Evolutionary conservation across 2,888 invertebrate species (phyloP), one percentile per base, ranked within the genome.

Genomic region (Chironomus riparius): DNA sequence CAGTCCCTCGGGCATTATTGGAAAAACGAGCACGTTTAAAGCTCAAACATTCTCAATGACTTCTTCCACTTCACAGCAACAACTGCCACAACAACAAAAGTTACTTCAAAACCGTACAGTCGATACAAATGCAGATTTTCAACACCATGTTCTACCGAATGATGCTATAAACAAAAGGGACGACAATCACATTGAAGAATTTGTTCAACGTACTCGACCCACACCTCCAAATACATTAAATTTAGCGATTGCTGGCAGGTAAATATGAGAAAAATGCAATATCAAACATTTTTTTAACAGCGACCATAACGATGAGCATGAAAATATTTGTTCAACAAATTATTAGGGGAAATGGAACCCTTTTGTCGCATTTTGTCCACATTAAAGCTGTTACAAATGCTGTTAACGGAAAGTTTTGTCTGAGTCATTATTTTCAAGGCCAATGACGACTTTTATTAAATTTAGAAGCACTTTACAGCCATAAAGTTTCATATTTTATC

Each of bases 201-300:
- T 87, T 81, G 83, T 89, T 79, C 84, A 87, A 82, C 89, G 90
- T 72, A 90, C 90, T 24, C 86, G 92, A 81, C 93, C 93, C 1
- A 92, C 92, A 79, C 91, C 93, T 80, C 93, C 93, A 72, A 93
- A 92, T 82, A 93, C 93, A 50, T 84, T 94, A 78, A 93, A 92
- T 84, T 87, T 94, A 80, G 74, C 74, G 28, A 74, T 74, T 24
- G 74, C 74, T 22, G 68, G 48, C 74, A 74, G 74, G 74, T 74
- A 74, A 71, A 65, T 22, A 24, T 15, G 50, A 47, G 61, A 76
- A 56, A 50, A 47, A 21, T 47, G 48, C 69, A 65, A 47, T 15
- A 24, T 47, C 47, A 70, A 70, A 70, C 7, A 70, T 22, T 70
- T 47, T 48, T 47, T 48, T n/a, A 38, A 47, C 50, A 4, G 22